Percentiles rank a stretch among this genome's conserved stretches.
phyloP scores from a whole-genome alignment of 2,888 invertebrate genomes.

The Dasysyrphus albostriatus region DNA sequence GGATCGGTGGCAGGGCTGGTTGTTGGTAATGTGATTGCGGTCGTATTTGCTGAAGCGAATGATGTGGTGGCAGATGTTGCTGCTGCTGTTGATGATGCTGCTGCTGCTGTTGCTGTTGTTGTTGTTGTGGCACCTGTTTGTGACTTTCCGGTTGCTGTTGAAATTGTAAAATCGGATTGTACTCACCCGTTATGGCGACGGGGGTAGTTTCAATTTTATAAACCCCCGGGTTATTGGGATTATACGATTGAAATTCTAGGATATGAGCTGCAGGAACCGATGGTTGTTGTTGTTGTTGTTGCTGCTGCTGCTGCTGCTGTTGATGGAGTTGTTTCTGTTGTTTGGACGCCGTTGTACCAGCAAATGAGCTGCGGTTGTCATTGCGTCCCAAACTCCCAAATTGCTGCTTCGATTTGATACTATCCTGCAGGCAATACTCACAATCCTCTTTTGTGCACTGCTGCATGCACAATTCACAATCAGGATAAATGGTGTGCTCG shows the following conservation, averaged over 20 bases:
- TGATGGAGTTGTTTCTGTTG: constrained; percentile 57
- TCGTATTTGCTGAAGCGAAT: constrained; percentile 62
- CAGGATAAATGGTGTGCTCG: constrained; percentile 78
- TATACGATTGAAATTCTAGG: constrained; percentile 83
- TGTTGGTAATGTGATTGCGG: constrained; percentile 73
- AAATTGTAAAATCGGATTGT: constrained; percentile 83
- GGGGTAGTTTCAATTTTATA: constrained; percentile 84
- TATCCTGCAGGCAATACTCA: constrained; percentile 80
- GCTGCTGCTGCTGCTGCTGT: constrained; percentile 58
- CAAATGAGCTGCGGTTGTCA: constrained; percentile 57
- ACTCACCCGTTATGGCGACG: constrained; percentile 83
- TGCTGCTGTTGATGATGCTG: constrained; percentile 77
- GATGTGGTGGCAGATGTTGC: constrained; percentile 75
- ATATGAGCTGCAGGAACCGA: constrained; percentile 80
- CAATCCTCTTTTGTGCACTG: constrained; percentile 82
- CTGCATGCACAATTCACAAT: constrained; percentile 83
- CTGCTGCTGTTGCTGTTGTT: constrained; percentile 77
- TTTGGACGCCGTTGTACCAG: constrained; percentile 54
- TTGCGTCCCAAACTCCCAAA: constrained; percentile 76
- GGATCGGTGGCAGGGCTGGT: constrained; percentile 62
- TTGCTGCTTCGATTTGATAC: constrained; percentile 66
- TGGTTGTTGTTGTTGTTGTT: constrained; percentile 50
- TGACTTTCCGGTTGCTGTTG: constrained; percentile 79
- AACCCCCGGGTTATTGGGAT: constrained; percentile 84
- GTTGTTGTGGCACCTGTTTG: constrained; percentile 77